phyloP scores from a whole-genome alignment of 1,140 invertebrate genomes.

The Cherax destructor region DNA sequence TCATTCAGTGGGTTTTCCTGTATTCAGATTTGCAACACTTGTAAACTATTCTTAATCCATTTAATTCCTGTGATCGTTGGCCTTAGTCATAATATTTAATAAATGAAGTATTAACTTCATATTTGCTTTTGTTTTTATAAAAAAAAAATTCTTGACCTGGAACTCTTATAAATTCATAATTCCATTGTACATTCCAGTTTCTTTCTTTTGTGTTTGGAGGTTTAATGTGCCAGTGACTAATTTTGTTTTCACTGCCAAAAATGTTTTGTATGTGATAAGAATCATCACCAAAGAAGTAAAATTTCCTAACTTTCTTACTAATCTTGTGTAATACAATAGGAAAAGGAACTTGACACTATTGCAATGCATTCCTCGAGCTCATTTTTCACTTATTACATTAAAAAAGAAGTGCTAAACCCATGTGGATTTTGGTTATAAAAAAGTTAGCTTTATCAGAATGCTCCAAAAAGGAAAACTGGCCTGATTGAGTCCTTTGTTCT shows the following conservation, averaged over 20 bases:
- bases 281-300: constrained; percentile 40
- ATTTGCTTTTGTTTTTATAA: not conserved
- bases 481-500: not conserved
- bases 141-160: not conserved
- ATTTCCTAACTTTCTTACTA: not conserved
- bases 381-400: not conserved
- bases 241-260: constrained; percentile 1
- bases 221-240: constrained; percentile 8
- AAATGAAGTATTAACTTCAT: not conserved
- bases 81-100: no score
- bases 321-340: constrained; percentile 19
- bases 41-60: not conserved
- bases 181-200: constrained; percentile 24
- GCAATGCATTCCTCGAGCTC: not conserved
- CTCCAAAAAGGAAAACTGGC: not conserved
- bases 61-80: not conserved
- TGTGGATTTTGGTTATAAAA: not conserved
- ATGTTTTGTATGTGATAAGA: constrained; percentile 23
- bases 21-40: not conserved
- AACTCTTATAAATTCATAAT: not conserved
- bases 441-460: not conserved
- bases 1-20: no score
- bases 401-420: no score
- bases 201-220: not conserved
- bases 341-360: not conserved